phyloP scores from a whole-genome alignment of 2,888 invertebrate species.

The Acleris laterana region DNA sequence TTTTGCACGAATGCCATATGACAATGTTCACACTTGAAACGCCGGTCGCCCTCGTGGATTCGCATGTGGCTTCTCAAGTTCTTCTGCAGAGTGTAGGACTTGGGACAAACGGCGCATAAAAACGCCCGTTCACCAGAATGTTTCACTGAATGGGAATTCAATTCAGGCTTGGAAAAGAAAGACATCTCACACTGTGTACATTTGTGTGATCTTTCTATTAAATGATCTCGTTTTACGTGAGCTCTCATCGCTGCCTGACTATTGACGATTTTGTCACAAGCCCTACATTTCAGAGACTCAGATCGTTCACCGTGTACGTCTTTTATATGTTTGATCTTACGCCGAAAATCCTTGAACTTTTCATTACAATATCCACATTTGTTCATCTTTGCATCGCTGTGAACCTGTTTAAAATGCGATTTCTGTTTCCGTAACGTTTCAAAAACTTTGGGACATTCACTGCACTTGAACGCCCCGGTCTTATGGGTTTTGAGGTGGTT shows the following conservation, averaged over 20 bases:
- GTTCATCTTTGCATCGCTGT: conserved; percentile 52
- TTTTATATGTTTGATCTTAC: conserved; percentile 56
- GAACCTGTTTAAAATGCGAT: conserved; percentile 58
- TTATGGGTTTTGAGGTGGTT: conserved; percentile 45
- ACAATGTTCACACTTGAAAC: conserved; percentile 44
- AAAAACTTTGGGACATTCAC: conserved; percentile 46
- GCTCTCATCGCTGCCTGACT: conserved; percentile 13
- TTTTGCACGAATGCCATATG: conserved; percentile 48
- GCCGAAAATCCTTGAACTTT: conserved; percentile 58
- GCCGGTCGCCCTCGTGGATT: conserved; percentile 44
- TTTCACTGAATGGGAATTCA: conserved; percentile 53
- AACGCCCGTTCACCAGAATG: conserved; percentile 51
- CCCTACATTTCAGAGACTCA: conserved; percentile 19
- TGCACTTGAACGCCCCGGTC: conserved; percentile 45
- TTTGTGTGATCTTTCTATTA: conserved; percentile 59
- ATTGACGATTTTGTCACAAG: conserved; percentile 28
- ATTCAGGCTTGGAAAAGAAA: conserved; percentile 56
- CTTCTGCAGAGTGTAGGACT: conserved; percentile 53
- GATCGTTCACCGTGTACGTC: conserved; percentile 55
- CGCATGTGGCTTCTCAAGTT: conserved; percentile 56
- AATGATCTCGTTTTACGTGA: conserved; percentile 44
- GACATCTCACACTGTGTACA: conserved; percentile 60
- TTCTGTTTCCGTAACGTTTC: conserved; percentile 43
- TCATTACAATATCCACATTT: conserved; percentile 64
- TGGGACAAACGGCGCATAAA: conserved; percentile 55